Evolutionary conservation across 2,888 invertebrate genomes (phyloP), one percentile per base, ranked within the genome.

Genomic region (Lamproptera curius): DNA sequence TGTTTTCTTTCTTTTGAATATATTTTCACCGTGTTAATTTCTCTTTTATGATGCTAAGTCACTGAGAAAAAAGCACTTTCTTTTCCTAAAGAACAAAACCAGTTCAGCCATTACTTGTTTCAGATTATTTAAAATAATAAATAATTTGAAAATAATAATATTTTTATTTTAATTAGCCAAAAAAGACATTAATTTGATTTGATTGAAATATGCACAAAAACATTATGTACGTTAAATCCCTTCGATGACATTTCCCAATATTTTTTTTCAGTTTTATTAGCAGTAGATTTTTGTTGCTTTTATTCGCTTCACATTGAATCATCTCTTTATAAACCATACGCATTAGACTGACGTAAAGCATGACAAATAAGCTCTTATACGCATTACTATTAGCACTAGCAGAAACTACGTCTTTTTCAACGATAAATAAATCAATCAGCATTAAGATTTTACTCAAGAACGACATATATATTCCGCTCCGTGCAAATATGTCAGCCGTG

Each of bases 21-120:
- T 39, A 8, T 42, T 38, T 43, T 34, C 42, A 31, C 28, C 15
- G 13, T 15, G 33, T 26, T 42, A 41, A 31, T 46, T 42, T 47
- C 34, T 14, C 42, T 42, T 23, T 42, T 36, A 36, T 35, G 28
- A 23, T 9, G 28, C 26, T 34, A 37, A 3, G 23, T 47, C n/a
- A 28, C n/a, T 17, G 15, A 2, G 10, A 13, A 13, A 16, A 42
- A 23, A 42, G 34, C 13, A 42, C 41, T 42, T 47, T 47, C 47
- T 47, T 37, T 37, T 33, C 26, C 6, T 37, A 38, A 26, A 42
- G 14, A 48, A 23, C 39, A 10, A n/a, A n/a, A n/a, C n/a, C n/a
- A n/a, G n/a, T n/a, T n/a, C n/a, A n/a, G n/a, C n/a, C n/a, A n/a
- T n/a, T n/a, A n/a, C n/a, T n/a, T n/a, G n/a, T n/a, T n/a, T n/a